Evolutionary conservation across 2,888 invertebrate species (phyloP).

Genomic region (Bugula neritina): DNA sequence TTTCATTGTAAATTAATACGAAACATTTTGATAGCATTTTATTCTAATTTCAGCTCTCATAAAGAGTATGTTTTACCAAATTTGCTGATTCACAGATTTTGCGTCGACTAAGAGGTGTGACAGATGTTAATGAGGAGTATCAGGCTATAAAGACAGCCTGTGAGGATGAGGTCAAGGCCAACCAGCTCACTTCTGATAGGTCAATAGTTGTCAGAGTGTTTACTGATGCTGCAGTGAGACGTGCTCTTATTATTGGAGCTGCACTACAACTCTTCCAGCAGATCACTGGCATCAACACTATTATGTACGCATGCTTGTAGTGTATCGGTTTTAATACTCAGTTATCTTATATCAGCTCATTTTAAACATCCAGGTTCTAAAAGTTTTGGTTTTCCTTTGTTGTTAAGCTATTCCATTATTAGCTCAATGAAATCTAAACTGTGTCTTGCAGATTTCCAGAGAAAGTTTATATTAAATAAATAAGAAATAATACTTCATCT

Average conservation of each 20-base stretch:
- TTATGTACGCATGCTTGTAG: conserved; percentile 54
- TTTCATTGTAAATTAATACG: too few species aligned
- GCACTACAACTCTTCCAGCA: conserved; percentile 58
- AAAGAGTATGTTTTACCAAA: too few species aligned
- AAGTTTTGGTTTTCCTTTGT: neutral
- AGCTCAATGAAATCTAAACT: too few species aligned
- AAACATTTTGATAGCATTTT: too few species aligned
- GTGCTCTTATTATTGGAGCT: conserved; percentile 57
- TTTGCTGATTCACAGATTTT: conserved; percentile 33
- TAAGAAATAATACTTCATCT: too few species aligned
- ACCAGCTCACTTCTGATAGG: neutral
- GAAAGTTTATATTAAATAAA: too few species aligned
- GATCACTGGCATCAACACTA: conserved; percentile 58
- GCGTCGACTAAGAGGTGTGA: conserved; percentile 36
- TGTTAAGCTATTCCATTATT: too few species aligned
- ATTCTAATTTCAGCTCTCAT: too few species aligned
- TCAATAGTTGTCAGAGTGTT: conserved; percentile 41
- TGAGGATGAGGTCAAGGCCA: conserved; percentile 28
- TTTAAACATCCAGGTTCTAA: neutral
- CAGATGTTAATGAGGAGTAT: conserved; percentile 41
- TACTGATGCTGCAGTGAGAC: conserved; percentile 44
- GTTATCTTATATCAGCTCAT: neutral
- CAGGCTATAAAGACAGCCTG: conserved; percentile 38
- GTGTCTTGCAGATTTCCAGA: too few species aligned
- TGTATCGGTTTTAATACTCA: neutral